These are phyloP conservation scores for Etheostoma nigrum DNA, from an alignment of 2,797 vertebrate species.

Conservation along the genomic window DNA sequence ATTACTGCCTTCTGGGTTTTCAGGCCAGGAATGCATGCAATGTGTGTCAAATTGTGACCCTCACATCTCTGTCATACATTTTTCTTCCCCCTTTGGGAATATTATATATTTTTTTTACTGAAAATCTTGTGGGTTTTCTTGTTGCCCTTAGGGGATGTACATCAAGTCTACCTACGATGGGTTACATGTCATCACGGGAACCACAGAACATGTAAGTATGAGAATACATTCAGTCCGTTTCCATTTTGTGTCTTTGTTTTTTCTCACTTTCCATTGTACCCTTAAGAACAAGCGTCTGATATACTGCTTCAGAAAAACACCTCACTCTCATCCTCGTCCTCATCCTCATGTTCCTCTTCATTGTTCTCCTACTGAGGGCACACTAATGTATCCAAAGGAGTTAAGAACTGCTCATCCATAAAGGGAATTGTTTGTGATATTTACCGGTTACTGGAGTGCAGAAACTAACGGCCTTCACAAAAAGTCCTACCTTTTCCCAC, in stretches of 20 bases:
- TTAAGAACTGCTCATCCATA: constrained; percentile 30
- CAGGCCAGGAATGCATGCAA: constrained; percentile 33
- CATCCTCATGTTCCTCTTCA: constrained; percentile 16
- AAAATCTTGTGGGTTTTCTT: constrained; percentile 16
- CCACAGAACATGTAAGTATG: constrained; percentile 94
- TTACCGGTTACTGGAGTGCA: not conserved
- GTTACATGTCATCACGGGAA: constrained; percentile 95
- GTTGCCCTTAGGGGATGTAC: constrained; percentile 91
- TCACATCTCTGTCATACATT: constrained; percentile 26
- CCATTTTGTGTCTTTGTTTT: not conserved
- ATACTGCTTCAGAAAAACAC: not conserved
- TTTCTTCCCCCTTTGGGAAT: constrained; percentile 30
- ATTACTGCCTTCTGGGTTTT: not conserved
- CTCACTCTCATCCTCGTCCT: constrained; percentile 8
- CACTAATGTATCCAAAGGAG: constrained; percentile 27
- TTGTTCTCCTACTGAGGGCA: constrained; percentile 17
- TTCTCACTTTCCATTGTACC: not conserved
- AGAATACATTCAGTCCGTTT: not conserved
- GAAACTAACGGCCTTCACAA: constrained; percentile 38
- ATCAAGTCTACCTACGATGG: constrained; percentile 98
- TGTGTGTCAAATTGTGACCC: constrained; percentile 49
- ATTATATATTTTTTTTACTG: constrained; percentile 39
- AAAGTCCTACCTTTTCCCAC: constrained; percentile 47
- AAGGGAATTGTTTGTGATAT: constrained; percentile 30
- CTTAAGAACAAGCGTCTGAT: constrained; percentile 18